A percentile compares a stretch with the other conserved stretches of the same genome.
phyloP scores from a whole-genome alignment of 1,140 invertebrate genomes.

The Diplogasteroides magnus region DNA sequence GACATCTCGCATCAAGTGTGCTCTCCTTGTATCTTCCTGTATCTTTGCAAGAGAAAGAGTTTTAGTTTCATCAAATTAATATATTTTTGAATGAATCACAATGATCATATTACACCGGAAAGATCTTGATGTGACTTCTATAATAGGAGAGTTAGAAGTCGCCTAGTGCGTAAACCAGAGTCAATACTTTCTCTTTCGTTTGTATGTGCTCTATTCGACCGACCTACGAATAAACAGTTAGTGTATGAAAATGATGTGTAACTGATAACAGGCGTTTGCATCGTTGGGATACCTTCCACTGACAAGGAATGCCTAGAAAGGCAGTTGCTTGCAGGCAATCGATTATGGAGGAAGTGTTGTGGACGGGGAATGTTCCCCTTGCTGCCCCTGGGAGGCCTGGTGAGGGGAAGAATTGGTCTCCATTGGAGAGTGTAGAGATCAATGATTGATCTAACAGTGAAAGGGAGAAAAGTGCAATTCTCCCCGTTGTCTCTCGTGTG shows the following conservation, averaged over 20 bases:
- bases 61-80: not conserved
- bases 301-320: too few species aligned
- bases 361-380: slow-evolving; percentile 15
- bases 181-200: not conserved
- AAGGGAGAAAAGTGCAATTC: too few species aligned
- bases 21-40: not conserved
- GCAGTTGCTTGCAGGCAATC: not conserved
- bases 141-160: not conserved
- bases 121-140: not conserved
- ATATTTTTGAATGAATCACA: too few species aligned
- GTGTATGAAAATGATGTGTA: not conserved
- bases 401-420: not conserved
- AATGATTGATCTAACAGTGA: too few species aligned
- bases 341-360: slow-evolving; percentile 2
- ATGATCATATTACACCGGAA: too few species aligned
- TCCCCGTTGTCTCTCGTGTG: too few species aligned
- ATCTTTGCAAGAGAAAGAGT: not conserved
- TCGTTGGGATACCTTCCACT: not conserved
- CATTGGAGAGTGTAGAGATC: not conserved
- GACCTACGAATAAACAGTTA: not conserved
- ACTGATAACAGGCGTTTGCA: too few species aligned
- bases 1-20: too few species aligned
- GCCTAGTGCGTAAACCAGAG: not conserved
- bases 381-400: slow-evolving; percentile 11
- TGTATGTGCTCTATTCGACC: too few species aligned